phyloP scores from a whole-genome alignment of 1,140 invertebrate species.

The Uloborus diversus region DNA sequence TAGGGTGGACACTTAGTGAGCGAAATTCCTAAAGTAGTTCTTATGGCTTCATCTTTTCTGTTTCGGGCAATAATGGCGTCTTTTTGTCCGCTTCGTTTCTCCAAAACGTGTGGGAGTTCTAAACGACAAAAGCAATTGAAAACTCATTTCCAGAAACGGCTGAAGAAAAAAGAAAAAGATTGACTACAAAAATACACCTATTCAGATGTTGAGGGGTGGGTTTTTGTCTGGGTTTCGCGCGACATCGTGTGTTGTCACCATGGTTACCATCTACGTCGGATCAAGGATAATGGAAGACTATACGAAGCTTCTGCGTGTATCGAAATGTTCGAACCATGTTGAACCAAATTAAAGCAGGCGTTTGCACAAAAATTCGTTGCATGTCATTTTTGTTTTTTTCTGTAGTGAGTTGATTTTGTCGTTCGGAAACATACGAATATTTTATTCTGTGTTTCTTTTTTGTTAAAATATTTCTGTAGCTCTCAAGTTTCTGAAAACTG shows the following conservation, averaged over 20 bases:
- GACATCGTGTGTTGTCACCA: background rate
- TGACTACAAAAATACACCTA: background rate
- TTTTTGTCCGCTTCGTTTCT: background rate
- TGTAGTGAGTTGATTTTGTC: too few relatives aligned
- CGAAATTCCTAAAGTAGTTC: too few relatives aligned
- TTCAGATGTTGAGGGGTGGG: background rate
- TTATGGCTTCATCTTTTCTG: too few relatives aligned
- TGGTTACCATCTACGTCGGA: conserved; percentile 19
- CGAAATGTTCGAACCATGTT: too few relatives aligned
- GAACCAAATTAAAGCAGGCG: too few relatives aligned
- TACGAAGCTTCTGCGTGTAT: background rate
- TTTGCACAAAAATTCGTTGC: too few relatives aligned
- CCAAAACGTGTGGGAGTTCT: background rate
- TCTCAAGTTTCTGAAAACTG: too few relatives aligned
- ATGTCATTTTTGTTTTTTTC: too few relatives aligned
- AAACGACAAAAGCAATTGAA: conserved; percentile 23
- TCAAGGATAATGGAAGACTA: background rate
- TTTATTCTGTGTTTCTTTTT: too few relatives aligned
- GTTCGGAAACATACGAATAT: too few relatives aligned
- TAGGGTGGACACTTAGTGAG: too few relatives aligned
- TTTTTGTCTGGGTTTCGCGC: background rate
- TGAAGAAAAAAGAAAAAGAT: background rate
- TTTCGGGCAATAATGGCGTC: background rate
- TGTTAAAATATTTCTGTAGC: too few relatives aligned
- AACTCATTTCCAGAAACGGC: conserved; percentile 9